These are phyloP conservation scores for Dione vanillae DNA, from an alignment of 2,888 invertebrate species.

Conservation along the genomic window DNA sequence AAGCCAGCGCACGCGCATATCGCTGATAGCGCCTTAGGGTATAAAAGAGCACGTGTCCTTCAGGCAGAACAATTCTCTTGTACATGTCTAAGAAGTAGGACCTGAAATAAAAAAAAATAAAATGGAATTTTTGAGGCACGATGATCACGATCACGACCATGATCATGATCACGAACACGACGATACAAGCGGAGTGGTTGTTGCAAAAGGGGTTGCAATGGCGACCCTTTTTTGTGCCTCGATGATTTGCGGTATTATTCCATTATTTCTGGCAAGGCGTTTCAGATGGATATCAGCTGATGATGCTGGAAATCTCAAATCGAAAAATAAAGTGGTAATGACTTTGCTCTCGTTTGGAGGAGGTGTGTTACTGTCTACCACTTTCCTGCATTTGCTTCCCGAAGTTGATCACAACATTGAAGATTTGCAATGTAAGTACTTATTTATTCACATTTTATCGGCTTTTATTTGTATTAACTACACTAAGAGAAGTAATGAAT, in stretches of 20 bases:
- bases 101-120: conserved; percentile 28
- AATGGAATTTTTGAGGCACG: conserved; percentile 48
- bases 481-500: too few relatives aligned
- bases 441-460: conserved; percentile 11
- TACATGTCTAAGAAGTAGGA: conserved; percentile 41
- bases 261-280: conserved; percentile 87
- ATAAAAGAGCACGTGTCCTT: conserved; percentile 68
- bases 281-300: conserved; percentile 84
- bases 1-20: conserved; percentile 72
- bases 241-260: conserved; percentile 89
- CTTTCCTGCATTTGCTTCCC: conserved; percentile 91
- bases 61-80: conserved; percentile 55
- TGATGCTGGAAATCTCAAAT: conserved; percentile 75
- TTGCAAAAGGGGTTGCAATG: conserved; percentile 92
- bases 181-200: conserved; percentile 78
- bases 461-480: not conserved
- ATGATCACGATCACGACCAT: conserved; percentile 48
- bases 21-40: conserved; percentile 62
- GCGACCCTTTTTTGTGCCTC: conserved; percentile 90
- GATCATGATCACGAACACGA: conserved; percentile 49
- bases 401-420: conserved; percentile 89
- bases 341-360: conserved; percentile 91
- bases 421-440: conserved; percentile 82
- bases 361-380: conserved; percentile 92
- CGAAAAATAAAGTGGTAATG: conserved; percentile 82